Evolutionary conservation across 1,140 invertebrate species (phyloP).

Genomic region (Drosophila teissieri): DNA sequence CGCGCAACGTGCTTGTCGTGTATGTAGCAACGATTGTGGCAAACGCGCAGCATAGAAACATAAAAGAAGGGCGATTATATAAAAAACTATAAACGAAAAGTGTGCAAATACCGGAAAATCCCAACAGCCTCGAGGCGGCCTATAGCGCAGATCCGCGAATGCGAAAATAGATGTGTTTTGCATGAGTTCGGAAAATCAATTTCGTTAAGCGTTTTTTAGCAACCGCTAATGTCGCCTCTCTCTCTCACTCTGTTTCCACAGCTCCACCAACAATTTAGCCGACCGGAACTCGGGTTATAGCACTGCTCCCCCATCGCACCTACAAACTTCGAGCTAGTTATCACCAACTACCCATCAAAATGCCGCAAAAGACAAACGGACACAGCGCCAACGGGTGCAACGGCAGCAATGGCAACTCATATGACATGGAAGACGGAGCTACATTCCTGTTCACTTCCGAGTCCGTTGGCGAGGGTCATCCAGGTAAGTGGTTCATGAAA

Average conservation of each 20-base stretch:
- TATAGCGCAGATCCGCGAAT: constrained; percentile 36
- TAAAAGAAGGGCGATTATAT: constrained; percentile 56
- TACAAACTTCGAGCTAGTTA: constrained; percentile 3
- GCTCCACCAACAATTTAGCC: constrained; percentile 29
- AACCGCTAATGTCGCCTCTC: constrained; percentile 8
- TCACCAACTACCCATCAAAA: constrained; percentile 44
- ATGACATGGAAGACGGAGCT: constrained; percentile 92
- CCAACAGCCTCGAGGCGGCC: constrained; percentile 22
- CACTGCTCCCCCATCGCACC: background rate
- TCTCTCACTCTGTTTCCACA: constrained; percentile 34
- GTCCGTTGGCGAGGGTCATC: constrained; percentile 99
- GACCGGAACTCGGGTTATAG: constrained; percentile 10
- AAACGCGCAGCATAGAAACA: constrained; percentile 32
- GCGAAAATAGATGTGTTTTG: constrained; percentile 30
- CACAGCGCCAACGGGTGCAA: constrained; percentile 86
- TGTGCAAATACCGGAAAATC: constrained; percentile 36
- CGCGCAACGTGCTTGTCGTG: constrained; percentile 19
- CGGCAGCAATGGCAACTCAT: constrained; percentile 88
- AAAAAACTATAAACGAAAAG: constrained; percentile 51
- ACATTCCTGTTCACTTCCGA: constrained; percentile 99
- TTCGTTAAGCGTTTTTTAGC: constrained; percentile 29
- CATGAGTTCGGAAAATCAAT: constrained; percentile 63
- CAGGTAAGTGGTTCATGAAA: constrained; percentile 88
- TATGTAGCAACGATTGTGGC: constrained; percentile 15
- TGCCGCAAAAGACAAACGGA: constrained; percentile 81